Evolutionary conservation across 2,797 vertebrate genomes (phyloP).

Genomic region (Miichthys miiuy): DNA sequence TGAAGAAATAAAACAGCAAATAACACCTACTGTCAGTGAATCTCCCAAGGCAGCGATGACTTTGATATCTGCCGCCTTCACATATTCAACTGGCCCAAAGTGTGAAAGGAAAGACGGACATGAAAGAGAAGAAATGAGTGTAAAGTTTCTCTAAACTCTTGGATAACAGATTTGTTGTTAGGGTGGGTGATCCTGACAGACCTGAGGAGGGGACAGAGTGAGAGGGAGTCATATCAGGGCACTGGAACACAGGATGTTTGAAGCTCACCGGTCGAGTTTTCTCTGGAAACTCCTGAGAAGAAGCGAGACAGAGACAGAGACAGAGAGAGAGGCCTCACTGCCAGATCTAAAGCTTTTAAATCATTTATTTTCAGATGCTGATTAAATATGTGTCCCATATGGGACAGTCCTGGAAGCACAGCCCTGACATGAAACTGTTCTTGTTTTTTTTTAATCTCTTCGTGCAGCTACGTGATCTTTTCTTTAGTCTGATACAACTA

Average conservation of each 20-base stretch:
- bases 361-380: neutral
- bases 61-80: constrained; percentile 92
- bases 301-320: neutral
- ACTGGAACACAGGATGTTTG: constrained; percentile 80
- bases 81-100: constrained; percentile 87
- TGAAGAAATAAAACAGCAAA: constrained; percentile 4
- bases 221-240: constrained; percentile 87
- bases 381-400: neutral
- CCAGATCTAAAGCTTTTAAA: neutral
- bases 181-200: constrained; percentile 42
- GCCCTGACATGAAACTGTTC: neutral
- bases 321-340: neutral
- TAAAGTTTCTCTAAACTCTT: neutral
- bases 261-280: constrained; percentile 80
- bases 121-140: constrained; percentile 32
- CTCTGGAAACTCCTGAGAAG: constrained; percentile 83
- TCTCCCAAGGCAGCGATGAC: constrained; percentile 94
- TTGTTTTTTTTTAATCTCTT: neutral
- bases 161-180: neutral
- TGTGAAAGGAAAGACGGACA: neutral
- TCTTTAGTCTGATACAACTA: constrained; percentile 16
- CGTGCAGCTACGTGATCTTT: accelerated
- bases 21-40: constrained; percentile 91
- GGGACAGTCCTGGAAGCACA: neutral
- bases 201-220: constrained; percentile 83